These are phyloP conservation scores for Coptodon rendalli DNA, from an alignment of 2,113 vertebrate genomes.

Conservation along the genomic window DNA sequence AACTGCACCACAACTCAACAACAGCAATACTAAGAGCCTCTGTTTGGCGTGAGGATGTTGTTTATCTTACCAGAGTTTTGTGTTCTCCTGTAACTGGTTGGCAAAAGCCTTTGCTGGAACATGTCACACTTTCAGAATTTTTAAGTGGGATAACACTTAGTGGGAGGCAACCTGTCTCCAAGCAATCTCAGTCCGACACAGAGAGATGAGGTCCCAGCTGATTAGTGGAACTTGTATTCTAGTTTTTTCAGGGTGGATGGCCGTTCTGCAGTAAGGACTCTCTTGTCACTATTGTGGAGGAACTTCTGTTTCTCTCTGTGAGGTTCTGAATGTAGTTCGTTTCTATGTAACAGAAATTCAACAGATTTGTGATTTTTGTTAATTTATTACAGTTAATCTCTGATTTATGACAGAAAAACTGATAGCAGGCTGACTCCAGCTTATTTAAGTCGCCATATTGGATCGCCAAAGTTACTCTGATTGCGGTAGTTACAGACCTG, in stretches of 20 bases:
- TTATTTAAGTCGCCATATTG: background rate
- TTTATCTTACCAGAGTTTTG: background rate
- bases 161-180: background rate
- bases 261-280: background rate
- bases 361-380: background rate
- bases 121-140: background rate
- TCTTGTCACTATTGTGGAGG: background rate
- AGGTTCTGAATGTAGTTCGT: background rate
- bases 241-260: background rate
- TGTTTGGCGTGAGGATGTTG: background rate
- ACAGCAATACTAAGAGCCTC: background rate
- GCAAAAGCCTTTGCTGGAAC: background rate
- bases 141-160: background rate
- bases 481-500: background rate
- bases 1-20: background rate
- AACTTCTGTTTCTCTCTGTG: background rate
- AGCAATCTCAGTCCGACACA: background rate
- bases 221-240: background rate
- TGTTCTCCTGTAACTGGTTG: background rate
- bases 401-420: background rate
- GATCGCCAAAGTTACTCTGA: background rate
- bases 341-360: background rate
- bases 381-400: background rate
- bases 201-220: background rate
- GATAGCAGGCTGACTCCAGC: background rate